Base-by-base conservation (phyloP, 1,140 invertebrate species). In the Diorhabda carinulata region DNA sequence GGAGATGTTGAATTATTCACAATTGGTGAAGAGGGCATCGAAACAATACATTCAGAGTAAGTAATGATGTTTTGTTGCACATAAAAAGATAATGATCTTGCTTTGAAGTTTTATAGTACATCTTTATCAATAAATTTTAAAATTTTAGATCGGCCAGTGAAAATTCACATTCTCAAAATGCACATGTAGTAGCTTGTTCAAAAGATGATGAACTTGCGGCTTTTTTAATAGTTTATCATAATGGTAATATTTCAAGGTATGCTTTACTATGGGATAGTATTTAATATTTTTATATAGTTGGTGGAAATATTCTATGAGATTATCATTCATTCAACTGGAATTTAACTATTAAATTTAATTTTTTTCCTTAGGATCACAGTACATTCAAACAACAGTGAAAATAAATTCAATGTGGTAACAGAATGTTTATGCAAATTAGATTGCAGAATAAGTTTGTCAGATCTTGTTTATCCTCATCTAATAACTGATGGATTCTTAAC, bases 391-490 rank as follows among this genome's bases (percentile, higher is more conserved):
- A 25, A 8, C 6, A 56, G 9, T 10, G 40, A 59, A n/a, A 59
- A 5, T 45, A 40, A 9, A 43, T 67, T 67, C 57, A 42, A 52
- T 52, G 47, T 52, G 6, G 3, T 3, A 25, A 62, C 64, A 42
- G 69, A 73, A 57, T 43, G 58, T 10, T 40, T 73, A 8, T 60
- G 41, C 43, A 61, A 69, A 67, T 67, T 73, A 42, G 43, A 69
- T 9, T 44, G 5, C 25, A 57, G 44, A 7, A 58, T 70, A 61
- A 64, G 59, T 56, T 61, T 57, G 57, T 56, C 62, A 64, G 58
- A 42, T 42, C 71, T 68, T 58, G 57, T 10, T 9, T 69, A 70
- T 62, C 71, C 73, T 10, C 66, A 58, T 56, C 8, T 75, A 2
- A 60, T 65, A n/a, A 25, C 66, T 0, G 65, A 70, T 57, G 66